Evolutionary conservation across 2,113 vertebrate genomes (phyloP), one percentile per base, ranked within the genome.

Genomic region (Eurystomus gularis): DNA sequence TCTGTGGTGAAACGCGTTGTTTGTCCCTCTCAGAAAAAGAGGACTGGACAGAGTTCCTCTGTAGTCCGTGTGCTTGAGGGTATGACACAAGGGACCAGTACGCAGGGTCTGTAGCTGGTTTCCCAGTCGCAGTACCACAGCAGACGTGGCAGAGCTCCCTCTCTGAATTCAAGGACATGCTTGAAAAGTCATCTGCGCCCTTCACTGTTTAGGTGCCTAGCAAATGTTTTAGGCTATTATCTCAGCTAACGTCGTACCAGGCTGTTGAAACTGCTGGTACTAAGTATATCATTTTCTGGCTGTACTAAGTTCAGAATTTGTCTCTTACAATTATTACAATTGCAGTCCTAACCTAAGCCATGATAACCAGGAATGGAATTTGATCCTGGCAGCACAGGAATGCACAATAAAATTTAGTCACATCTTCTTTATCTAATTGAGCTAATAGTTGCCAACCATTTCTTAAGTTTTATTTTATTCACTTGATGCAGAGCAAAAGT

Each of bases 221-320:
- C 61, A 79, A 64, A 52, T 68, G 42, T 58, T 70, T 42, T 16
- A 72, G 81, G 73, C 44, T 87, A 3, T 93, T 96, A 87, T 69
- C 84, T 86, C 75, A 61, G 8, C 39, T 44, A 75, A 25, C 0
- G 0, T n/a, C 0, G 0, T 31, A 35, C 5, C 39, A 68, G 70
- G 52, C 61, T 52, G 26, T 15, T 78, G 84, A 76, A 91, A 64
- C 37, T 64, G 49, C 58, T 79, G 54, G 48, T 46, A 33, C 66
- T 37, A 51, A 82, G 28, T 49, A 3, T 69, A 60, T 82, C 44
- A 5, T 42, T 49, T 81, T 84, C 65, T 84, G 75, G 61, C 62
- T 72, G 44, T 64, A 52, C 28, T 26, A 25, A 85, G 29, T 46
- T 79, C 73, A 87, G 73, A 90, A 90, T 73, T 75, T 71, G 70